Evolutionary conservation across 2,113 vertebrate genomes (phyloP).

Genomic region (Fregetta grallaria): DNA sequence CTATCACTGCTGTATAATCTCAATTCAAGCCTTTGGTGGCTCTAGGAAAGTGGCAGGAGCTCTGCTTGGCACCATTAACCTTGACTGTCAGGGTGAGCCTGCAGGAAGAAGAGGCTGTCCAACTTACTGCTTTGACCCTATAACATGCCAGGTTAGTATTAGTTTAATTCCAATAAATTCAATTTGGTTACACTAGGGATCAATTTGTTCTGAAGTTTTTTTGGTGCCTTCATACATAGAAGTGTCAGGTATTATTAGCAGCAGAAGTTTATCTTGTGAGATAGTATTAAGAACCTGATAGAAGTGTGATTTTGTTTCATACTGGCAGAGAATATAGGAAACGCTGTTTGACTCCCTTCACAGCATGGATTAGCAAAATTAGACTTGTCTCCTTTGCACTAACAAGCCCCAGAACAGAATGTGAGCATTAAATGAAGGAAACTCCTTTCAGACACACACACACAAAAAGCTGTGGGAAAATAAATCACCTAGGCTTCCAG

Average conservation of each 20-base stretch:
- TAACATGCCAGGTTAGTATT: background rate
- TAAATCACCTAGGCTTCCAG: background rate
- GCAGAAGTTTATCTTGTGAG: conserved; percentile 42
- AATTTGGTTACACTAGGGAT: conserved; percentile 4
- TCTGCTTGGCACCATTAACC: conserved; percentile 3
- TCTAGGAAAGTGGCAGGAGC: background rate
- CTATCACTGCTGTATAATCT: background rate
- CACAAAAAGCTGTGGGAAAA: conserved; percentile 7
- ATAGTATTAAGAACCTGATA: conserved; percentile 47
- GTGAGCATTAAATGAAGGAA: conserved; percentile 30
- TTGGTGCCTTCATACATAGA: background rate
- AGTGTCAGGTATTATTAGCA: conserved; percentile 50
- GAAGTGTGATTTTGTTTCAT: conserved; percentile 55
- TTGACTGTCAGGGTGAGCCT: background rate
- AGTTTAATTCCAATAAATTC: conserved; percentile 43
- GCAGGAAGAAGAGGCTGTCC: background rate
- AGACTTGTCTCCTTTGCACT: conserved; percentile 40
- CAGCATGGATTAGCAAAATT: conserved; percentile 45
- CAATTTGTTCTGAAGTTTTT: conserved; percentile 31
- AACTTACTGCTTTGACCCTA: background rate
- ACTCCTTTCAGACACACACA: background rate
- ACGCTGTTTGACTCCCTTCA: conserved; percentile 12
- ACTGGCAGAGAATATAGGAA: conserved; percentile 17
- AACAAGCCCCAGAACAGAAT: conserved; percentile 48
- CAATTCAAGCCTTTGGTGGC: background rate